Percentiles rank a stretch among this genome's conserved stretches.
Evolutionary conservation across 2,113 vertebrate species (phyloP).

Genomic region (Aldabrachelys gigantea): DNA sequence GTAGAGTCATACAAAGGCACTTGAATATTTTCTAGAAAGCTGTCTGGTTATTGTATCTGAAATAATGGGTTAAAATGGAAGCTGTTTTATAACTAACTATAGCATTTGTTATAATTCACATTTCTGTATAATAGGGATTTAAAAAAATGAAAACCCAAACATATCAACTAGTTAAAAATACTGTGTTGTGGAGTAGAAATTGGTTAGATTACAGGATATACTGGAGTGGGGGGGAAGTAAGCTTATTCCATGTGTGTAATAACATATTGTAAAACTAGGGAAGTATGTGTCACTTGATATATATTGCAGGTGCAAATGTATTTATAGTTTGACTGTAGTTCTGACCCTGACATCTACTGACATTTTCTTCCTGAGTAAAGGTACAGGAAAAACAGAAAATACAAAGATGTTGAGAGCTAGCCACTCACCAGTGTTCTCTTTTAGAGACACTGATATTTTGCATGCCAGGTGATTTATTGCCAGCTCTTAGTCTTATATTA

Average conservation of each 20-base stretch:
- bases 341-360: not conserved
- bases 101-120: not conserved
- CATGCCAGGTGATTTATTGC: not conserved
- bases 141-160: not conserved
- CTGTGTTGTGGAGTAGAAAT: not conserved
- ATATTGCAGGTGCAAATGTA: not conserved
- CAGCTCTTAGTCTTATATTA: not conserved
- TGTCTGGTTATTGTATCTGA: not conserved
- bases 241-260: not conserved
- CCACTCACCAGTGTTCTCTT: too few species aligned
- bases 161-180: not conserved
- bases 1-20: not conserved
- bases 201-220: not conserved
- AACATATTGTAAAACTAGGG: not conserved
- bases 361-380: not conserved
- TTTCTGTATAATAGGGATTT: not conserved
- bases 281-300: not conserved
- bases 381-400: not conserved
- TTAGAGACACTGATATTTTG: not conserved
- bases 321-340: not conserved
- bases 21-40: not conserved
- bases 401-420: not conserved
- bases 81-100: not conserved
- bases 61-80: not conserved
- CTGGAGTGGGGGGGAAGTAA: not conserved